phyloP scores from a whole-genome alignment of 2,888 invertebrate genomes.

The Ecdyonurus torrentis region DNA sequence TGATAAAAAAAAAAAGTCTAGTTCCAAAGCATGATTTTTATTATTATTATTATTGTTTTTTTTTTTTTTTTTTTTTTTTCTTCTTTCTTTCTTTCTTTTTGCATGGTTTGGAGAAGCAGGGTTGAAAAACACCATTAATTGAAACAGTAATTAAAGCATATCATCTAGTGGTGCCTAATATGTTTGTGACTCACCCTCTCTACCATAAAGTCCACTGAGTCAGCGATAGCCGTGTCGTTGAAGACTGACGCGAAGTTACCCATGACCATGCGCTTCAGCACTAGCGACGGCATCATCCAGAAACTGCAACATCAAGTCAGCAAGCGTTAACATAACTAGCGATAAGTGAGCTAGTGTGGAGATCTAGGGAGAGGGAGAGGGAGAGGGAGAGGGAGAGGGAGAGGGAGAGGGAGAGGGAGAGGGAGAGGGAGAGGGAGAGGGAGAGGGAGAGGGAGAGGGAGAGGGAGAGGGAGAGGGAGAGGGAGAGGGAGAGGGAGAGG shows the following conservation, averaged over 20 bases:
- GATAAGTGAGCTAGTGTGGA: too few species aligned
- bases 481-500: slow-evolving; percentile 6
- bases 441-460: slow-evolving; percentile 7
- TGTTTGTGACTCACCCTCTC: slow-evolving; percentile 62
- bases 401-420: slow-evolving; percentile 12
- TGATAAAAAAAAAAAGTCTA: too few species aligned
- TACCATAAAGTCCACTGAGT: slow-evolving; percentile 81
- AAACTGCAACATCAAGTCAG: slow-evolving; percentile 37
- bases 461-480: not conserved
- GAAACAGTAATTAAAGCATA: too few species aligned
- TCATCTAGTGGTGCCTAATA: too few species aligned
- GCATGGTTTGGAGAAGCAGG: too few species aligned
- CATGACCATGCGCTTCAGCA: slow-evolving; percentile 77
- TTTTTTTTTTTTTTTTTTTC: not conserved
- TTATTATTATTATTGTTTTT: too few species aligned
- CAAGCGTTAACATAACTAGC: too few species aligned
- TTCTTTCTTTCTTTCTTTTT: too few species aligned
- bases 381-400: slow-evolving; percentile 11
- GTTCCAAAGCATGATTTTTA: too few species aligned
- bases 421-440: slow-evolving; percentile 8
- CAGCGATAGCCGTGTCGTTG: slow-evolving; percentile 58
- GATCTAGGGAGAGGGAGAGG: not conserved
- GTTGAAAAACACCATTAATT: too few species aligned
- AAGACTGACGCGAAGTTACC: slow-evolving; percentile 60
- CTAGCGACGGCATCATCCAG: slow-evolving; percentile 71